Conservation (phyloP, 1,140 invertebrate species). For the Stratiolaelaps scimitus region DNA sequence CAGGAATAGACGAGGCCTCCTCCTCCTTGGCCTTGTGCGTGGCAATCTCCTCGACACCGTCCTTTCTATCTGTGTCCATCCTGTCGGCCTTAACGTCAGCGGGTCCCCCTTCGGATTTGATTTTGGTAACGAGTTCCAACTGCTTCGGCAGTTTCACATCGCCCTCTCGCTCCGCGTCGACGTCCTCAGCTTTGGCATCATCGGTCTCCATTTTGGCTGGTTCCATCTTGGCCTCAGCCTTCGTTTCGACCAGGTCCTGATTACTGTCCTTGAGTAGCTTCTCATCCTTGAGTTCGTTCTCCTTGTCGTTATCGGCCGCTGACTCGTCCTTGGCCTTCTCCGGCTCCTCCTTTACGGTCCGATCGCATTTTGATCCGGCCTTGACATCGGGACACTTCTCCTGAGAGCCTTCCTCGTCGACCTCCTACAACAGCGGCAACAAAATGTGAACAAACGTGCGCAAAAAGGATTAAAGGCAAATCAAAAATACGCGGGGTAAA, state of each 20-base stretch:
- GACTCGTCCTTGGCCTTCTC: conserved; percentile 40
- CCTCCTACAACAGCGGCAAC: conserved; percentile 38
- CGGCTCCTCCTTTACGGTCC: conserved; percentile 44
- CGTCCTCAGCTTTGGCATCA: conserved; percentile 29
- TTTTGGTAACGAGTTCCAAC: no score
- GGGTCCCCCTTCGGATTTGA: no score
- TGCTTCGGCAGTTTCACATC: neutral
- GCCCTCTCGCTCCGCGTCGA: neutral
- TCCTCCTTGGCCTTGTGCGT: conserved; percentile 20
- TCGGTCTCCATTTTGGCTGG: conserved; percentile 24
- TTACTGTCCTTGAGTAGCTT: conserved; percentile 33
- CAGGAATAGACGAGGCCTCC: neutral
- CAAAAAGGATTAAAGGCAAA: no score
- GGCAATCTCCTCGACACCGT: neutral
- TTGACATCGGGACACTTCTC: conserved; percentile 39
- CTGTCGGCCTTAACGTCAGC: no score
- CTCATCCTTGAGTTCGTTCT: conserved; percentile 31
- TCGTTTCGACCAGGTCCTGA: conserved; percentile 36
- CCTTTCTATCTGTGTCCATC: conserved; percentile 17
- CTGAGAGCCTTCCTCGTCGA: conserved; percentile 35
- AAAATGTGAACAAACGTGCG: no score
- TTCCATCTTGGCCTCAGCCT: conserved; percentile 37
- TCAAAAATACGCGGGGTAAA: no score
- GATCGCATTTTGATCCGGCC: conserved; percentile 41
- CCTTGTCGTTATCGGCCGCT: conserved; percentile 34